These are phyloP conservation scores for Mallotus villosus DNA, from an alignment of 2,797 vertebrate genomes.

Conservation along the genomic window DNA sequence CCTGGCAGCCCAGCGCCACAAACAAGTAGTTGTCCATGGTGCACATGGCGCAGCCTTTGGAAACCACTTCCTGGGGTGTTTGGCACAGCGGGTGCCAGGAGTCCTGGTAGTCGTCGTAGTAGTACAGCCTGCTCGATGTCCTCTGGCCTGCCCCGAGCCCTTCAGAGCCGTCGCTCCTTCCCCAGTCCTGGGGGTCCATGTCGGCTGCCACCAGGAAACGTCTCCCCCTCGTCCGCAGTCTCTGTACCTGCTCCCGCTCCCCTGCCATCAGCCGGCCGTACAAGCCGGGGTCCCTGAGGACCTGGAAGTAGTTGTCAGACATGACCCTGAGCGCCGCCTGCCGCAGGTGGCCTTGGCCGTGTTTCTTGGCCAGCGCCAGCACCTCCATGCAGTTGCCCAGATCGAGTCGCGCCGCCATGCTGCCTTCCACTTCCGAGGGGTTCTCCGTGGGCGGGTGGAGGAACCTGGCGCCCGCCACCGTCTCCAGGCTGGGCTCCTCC, in stretches of 20 bases:
- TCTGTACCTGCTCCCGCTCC: constrained; percentile 84
- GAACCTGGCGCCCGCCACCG: constrained; percentile 58
- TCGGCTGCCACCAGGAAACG: constrained; percentile 80
- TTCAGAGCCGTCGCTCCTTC: constrained; percentile 23
- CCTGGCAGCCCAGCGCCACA: constrained; percentile 83
- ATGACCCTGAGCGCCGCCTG: constrained; percentile 84
- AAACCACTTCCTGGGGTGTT: constrained; percentile 82
- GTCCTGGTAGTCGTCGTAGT: constrained; percentile 81
- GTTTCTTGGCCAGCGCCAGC: constrained; percentile 81
- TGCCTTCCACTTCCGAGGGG: constrained; percentile 57
- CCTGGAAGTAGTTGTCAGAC: constrained; percentile 91
- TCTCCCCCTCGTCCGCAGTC: constrained; percentile 74
- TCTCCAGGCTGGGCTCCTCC: constrained; percentile 45
- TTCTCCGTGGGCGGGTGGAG: constrained; percentile 51
- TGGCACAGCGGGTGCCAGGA: constrained; percentile 78
- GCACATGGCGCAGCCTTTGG: constrained; percentile 83
- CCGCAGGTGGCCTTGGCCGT: constrained; percentile 67
- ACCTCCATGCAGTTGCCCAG: constrained; percentile 88
- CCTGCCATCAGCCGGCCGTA: constrained; percentile 79
- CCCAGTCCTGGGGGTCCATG: constrained; percentile 73
- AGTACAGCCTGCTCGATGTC: constrained; percentile 78
- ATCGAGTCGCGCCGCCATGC: constrained; percentile 72
- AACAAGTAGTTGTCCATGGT: constrained; percentile 96
- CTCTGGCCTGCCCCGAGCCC: constrained; percentile 22
- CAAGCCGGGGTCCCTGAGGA: constrained; percentile 80